A percentile compares a stretch with the other conserved stretches of the same genome.
These are phyloP conservation scores for Babylonia areolata DNA, from an alignment of 1,140 invertebrate genomes.

Conservation along the genomic window DNA sequence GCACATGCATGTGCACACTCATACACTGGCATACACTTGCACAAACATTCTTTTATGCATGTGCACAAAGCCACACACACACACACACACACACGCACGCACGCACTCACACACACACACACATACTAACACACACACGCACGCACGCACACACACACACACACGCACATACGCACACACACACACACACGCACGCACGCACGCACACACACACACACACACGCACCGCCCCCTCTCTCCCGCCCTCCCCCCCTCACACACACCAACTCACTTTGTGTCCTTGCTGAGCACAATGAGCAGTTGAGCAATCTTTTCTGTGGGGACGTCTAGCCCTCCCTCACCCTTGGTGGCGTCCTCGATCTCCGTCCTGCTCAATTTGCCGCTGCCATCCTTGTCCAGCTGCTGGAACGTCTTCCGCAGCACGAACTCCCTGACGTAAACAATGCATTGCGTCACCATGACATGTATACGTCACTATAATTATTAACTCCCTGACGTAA, in stretches of 20 bases:
- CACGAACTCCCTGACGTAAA: constrained; percentile 56
- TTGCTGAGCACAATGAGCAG: constrained; percentile 57
- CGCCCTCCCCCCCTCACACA: background rate
- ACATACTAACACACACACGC: no score
- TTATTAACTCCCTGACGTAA: constrained; percentile 53
- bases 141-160: background rate
- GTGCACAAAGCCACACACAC: no score
- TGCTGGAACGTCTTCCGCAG: constrained; percentile 61
- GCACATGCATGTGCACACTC: background rate
- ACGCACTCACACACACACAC: background rate
- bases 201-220: background rate
- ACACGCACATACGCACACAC: background rate
- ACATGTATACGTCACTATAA: background rate
- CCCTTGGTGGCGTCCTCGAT: constrained; percentile 56
- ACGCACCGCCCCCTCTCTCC: background rate
- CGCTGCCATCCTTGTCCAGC: constrained; percentile 66
- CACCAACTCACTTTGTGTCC: constrained; percentile 46
- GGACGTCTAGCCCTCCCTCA: constrained; percentile 55
- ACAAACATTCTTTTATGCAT: no score
- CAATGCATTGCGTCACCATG: no score
- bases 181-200: background rate
- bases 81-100: background rate
- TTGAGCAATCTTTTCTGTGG: constrained; percentile 60
- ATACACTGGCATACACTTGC: background rate
- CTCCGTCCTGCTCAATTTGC: constrained; percentile 60